Evolutionary conservation across 2,113 vertebrate species (phyloP), one percentile per base, ranked within the genome.

Genomic region (Micromys minutus): DNA sequence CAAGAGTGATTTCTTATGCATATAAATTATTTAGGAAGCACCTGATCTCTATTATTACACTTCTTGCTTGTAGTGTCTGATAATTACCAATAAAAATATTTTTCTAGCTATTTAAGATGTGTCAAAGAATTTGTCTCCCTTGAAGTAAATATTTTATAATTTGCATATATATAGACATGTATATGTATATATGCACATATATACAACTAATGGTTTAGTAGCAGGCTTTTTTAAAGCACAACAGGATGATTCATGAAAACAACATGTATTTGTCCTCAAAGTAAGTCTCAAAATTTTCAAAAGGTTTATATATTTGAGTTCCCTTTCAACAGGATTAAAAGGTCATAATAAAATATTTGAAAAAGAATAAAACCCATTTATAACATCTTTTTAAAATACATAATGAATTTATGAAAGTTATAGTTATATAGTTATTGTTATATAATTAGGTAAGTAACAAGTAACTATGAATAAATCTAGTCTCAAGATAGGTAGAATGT

Each of bases 51-150:
- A 26, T 17, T 59, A 34, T 76, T 81, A 87, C 52, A 75, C 5
- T 90, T 81, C n/a, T 84, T 91, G 34, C 21, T 84, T 94, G 36
- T 69, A 94, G 91, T 86, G 65, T 34, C 83, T 91, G 69, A 67
- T 29, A 75, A 74, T 26, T 71, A 77, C 5, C 21, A 90, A 75
- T 22, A 96, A 31, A 10, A 34, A 8, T 1, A 8, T 29, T 67
- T 52, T 39, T 39, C 47, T 88, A 80, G 42, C 22, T 92, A 31
- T 69, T 71, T 19, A 22, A 91, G 9, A 21, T 2, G 1, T 75
- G 6, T 87, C 79, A 7, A 83, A 21, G 74, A 89, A 72, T 92
- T 61, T 91, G 36, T 77, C 24, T 89, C 87, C 7, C 24, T 15
- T 42, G 21, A 93, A 93, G 67, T 63, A 50, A 5, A 36, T 5